phyloP scores from a whole-genome alignment of 2,113 vertebrate species.

The Rhegmatorhina hoffmannsi region DNA sequence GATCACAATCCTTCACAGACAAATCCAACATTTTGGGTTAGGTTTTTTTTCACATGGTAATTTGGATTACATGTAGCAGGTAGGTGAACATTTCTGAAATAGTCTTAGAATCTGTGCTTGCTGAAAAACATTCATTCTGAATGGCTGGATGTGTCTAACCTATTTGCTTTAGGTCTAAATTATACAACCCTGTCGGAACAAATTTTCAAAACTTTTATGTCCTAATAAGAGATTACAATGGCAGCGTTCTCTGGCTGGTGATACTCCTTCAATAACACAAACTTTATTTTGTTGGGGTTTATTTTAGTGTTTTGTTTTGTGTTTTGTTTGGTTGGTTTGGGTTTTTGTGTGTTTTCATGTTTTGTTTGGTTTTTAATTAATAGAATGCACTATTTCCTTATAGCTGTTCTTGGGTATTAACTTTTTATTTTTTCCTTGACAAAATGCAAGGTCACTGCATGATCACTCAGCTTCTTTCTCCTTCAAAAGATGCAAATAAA shows the following conservation, averaged over 20 bases:
- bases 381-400: neutral
- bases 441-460: neutral
- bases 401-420: neutral
- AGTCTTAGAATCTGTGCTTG: neutral
- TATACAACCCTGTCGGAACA: neutral
- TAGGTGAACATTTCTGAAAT: neutral
- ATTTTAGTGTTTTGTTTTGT: neutral
- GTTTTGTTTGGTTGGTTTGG: neutral
- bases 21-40: neutral
- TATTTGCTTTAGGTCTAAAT: neutral
- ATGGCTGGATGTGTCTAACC: neutral
- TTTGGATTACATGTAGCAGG: neutral
- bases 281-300: neutral
- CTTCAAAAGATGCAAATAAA: neutral
- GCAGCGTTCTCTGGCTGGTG: neutral
- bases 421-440: neutral
- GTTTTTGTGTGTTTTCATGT: too few species aligned
- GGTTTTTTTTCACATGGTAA: neutral
- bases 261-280: neutral
- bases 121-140: neutral
- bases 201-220: neutral
- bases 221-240: neutral
- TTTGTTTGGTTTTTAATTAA: neutral
- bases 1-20: neutral
- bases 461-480: neutral